A percentile compares a stretch with the other conserved stretches of the same genome.
phyloP scores from a whole-genome alignment of 2,113 vertebrate genomes.

The Lichenostomus cassidix region DNA sequence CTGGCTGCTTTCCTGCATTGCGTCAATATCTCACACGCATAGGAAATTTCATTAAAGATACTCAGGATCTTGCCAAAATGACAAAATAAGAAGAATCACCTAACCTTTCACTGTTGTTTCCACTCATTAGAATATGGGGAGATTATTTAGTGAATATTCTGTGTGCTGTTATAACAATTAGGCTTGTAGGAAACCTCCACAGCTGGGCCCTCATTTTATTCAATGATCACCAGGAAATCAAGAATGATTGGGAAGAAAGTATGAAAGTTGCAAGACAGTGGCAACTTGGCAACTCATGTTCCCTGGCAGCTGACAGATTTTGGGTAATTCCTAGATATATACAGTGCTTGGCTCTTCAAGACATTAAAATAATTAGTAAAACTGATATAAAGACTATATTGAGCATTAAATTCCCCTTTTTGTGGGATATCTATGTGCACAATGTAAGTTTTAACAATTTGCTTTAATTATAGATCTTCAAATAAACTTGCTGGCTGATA shows the following conservation, averaged over 20 bases:
- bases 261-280: neutral
- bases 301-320: neutral
- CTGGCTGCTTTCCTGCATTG: neutral
- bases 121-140: neutral
- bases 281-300: neutral
- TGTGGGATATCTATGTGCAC: neutral
- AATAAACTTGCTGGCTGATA: neutral
- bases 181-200: neutral
- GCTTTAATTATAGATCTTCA: neutral
- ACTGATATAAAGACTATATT: neutral
- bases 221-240: neutral
- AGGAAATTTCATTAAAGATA: neutral
- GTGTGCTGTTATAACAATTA: neutral
- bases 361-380: neutral
- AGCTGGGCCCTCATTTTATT: neutral
- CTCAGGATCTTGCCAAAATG: neutral
- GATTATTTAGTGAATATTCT: neutral
- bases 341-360: neutral
- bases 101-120: neutral
- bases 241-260: neutral
- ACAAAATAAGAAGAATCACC: neutral
- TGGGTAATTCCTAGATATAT: neutral
- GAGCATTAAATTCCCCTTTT: neutral
- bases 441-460: neutral
- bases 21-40: neutral